Base-by-base conservation (phyloP, 2,888 invertebrate genomes). In the Odontomyia ornata region DNA sequence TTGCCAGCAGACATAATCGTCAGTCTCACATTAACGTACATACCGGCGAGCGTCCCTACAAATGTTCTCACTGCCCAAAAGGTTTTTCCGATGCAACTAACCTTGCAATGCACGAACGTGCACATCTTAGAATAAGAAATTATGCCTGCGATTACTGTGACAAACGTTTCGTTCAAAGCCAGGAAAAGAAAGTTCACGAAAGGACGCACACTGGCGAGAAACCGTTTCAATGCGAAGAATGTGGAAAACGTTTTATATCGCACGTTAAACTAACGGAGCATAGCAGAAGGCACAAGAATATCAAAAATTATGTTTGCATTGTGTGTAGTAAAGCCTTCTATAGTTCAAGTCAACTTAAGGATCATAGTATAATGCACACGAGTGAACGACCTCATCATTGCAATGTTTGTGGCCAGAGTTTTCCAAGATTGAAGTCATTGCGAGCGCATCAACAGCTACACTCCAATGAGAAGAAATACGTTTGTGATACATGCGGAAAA, bases 281-380 rank as follows among this genome's bases (percentile, higher is more conserved):
- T 77, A 79, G 81, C 13, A 82, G 84, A 1, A 82, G 81, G 0
- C 84, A 84, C 64, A 84, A 84, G 0, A 83, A 84, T 0, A 85
- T 84, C n/a, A 82, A 82, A 9, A 84, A 84, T 0, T 84, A 81
- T 60, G 81, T 81, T 0, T 84, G 84, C 43, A 80, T 81, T 25
- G 79, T 81, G 4, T 84, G 84, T 77, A 80, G 79, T 11, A 83
- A 84, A 67, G 79, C 81, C 0, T 84, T 84, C 36, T 83, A 83
- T n/a, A 83, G 84, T 1, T 82, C 82, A 25, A 82, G 82, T 1
- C 81, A 83, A 0, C 73, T 85, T 2, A 82, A 81, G 2, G 84
- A 84, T 71, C 85, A 85, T 75, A 81, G 81, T 77, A 82, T 83
- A n/a, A 83, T 84, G 80, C 85, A 85, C 69, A 83, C 84, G 3